These are phyloP conservation scores for Pseudomyrmex pallidus DNA, from an alignment of 1,140 invertebrate genomes.

Conservation along the genomic window DNA sequence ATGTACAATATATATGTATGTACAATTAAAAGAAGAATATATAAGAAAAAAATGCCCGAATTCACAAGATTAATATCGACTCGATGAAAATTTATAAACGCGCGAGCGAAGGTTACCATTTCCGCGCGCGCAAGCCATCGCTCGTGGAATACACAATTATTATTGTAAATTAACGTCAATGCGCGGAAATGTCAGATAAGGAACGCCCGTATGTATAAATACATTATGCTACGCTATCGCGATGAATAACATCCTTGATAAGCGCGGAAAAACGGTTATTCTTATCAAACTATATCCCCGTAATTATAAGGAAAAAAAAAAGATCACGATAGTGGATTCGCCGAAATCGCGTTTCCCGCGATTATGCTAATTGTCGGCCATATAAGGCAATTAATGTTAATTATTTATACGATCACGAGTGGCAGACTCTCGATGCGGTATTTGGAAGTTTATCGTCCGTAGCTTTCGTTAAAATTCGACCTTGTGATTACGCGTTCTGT, in stretches of 20 bases:
- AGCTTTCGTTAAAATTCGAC: neutral
- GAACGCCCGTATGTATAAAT: slow-evolving; percentile 47
- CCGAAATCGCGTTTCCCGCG: neutral
- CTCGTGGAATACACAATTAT: slow-evolving; percentile 30
- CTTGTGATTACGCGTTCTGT: too few species aligned
- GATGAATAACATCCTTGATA: slow-evolving; percentile 33
- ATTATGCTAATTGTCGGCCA: neutral
- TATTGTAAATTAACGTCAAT: slow-evolving; percentile 71
- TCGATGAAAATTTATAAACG: slow-evolving; percentile 22
- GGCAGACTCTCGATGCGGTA: neutral
- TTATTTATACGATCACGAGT: neutral
- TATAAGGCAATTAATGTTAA: neutral
- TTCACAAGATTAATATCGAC: neutral
- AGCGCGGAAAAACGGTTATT: slow-evolving; percentile 9
- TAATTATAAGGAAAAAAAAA: neutral
- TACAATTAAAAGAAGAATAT: too few species aligned
- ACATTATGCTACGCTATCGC: slow-evolving; percentile 37
- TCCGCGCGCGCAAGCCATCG: slow-evolving; percentile 50
- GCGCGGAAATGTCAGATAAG: slow-evolving; percentile 54
- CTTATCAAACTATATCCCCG: neutral
- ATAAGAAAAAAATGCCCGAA: too few species aligned
- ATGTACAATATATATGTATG: too few species aligned
- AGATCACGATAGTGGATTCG: neutral
- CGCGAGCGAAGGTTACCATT: neutral
- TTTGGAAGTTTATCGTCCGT: neutral